phyloP scores from a whole-genome alignment of 2,113 vertebrate species.

The Cynopterus brachyotis region DNA sequence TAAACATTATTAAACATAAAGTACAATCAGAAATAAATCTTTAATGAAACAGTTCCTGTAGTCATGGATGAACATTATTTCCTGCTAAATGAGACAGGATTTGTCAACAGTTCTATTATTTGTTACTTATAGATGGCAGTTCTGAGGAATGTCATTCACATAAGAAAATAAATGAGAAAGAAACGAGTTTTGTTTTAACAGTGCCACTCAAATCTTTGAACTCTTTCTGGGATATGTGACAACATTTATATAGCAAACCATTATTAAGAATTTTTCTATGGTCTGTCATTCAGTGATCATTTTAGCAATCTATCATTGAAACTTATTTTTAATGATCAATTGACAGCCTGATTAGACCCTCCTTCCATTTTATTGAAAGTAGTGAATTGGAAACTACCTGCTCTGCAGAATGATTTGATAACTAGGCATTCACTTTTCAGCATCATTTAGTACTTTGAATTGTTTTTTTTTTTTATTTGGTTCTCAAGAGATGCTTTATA shows the following conservation, averaged over 20 bases:
- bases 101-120: neutral
- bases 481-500: neutral
- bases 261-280: constrained; percentile 35
- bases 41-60: neutral
- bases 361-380: constrained; percentile 24
- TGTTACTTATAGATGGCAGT: neutral
- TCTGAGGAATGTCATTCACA: neutral
- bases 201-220: neutral
- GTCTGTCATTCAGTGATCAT: constrained; percentile 15
- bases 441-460: constrained; percentile 34
- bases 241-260: neutral
- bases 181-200: constrained; percentile 9
- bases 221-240: neutral
- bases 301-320: constrained; percentile 34
- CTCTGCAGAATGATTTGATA: neutral
- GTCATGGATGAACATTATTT: neutral
- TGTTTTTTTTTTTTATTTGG: neutral
- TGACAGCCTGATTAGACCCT: neutral
- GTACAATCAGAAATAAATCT: neutral
- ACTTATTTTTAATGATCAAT: constrained; percentile 55
- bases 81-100: neutral
- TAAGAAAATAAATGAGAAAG: constrained; percentile 18
- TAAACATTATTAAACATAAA: neutral
- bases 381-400: constrained; percentile 38
- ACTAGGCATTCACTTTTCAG: neutral